phyloP scores from a whole-genome alignment of 2,888 invertebrate species.

The Agrochola litura region DNA sequence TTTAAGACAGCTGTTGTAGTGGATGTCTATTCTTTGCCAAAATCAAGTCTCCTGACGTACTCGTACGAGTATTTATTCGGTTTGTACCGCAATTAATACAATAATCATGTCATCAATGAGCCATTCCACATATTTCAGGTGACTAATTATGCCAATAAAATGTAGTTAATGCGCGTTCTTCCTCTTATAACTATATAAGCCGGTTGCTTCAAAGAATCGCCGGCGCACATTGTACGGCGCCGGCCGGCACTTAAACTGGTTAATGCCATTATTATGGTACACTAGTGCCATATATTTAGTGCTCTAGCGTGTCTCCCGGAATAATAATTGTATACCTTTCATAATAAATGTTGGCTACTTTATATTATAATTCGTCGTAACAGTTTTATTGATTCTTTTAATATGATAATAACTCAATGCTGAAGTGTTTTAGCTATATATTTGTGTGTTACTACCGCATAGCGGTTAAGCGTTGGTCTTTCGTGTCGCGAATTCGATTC shows the following conservation, averaged over 20 bases:
- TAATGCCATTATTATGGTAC: slow-evolving; percentile 57
- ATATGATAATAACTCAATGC: slow-evolving; percentile 44
- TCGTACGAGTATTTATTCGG: background rate
- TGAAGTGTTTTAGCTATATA: slow-evolving; percentile 20
- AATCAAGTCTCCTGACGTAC: background rate
- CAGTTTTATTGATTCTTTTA: slow-evolving; percentile 51
- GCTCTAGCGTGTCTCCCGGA: slow-evolving; percentile 59
- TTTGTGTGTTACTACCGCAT: slow-evolving; percentile 1
- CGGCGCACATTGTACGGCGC: slow-evolving; percentile 62
- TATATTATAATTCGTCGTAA: slow-evolving; percentile 55
- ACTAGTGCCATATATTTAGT: slow-evolving; percentile 52
- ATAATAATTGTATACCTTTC: slow-evolving; percentile 62
- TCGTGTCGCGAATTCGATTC: slow-evolving; percentile 9
- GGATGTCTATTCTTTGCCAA: background rate
- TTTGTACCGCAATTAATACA: slow-evolving; percentile 16
- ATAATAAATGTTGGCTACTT: slow-evolving; percentile 54
- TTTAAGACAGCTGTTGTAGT: background rate
- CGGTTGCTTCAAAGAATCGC: slow-evolving; percentile 57
- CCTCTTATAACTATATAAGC: slow-evolving; percentile 49
- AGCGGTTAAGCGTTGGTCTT: background rate
- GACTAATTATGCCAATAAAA: slow-evolving; percentile 53
- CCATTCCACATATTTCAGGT: slow-evolving; percentile 38
- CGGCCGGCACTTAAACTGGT: slow-evolving; percentile 52
- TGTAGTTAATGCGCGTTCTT: slow-evolving; percentile 47
- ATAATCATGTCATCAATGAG: slow-evolving; percentile 1